A percentile compares a stretch with the other conserved stretches of the same genome.
phyloP scores from a whole-genome alignment of 1,140 invertebrate genomes.

The Brachionus calyciflorus region DNA sequence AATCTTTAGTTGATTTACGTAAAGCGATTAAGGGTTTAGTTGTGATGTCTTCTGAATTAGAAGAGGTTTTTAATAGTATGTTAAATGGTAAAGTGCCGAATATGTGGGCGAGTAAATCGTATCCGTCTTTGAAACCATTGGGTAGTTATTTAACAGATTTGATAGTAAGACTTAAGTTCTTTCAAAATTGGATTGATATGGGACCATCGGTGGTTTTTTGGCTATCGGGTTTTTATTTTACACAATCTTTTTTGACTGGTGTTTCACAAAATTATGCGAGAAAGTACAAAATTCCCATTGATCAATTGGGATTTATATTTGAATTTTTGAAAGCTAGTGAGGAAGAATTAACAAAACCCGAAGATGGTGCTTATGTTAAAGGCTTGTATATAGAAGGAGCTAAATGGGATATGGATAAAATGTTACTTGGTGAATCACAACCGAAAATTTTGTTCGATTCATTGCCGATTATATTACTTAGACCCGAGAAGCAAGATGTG shows the following conservation, averaged over 20 bases:
- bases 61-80: constrained; percentile 79
- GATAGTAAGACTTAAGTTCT: constrained; percentile 52
- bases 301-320: constrained; percentile 60
- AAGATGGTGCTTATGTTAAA: constrained; percentile 57
- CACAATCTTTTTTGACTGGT: constrained; percentile 61
- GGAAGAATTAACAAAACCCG: constrained; percentile 56
- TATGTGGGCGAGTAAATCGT: constrained; percentile 62
- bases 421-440: constrained; percentile 12
- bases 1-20: constrained; percentile 71
- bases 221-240: constrained; percentile 60
- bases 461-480: constrained; percentile 53
- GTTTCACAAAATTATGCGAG: constrained; percentile 62
- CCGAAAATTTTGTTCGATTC: constrained; percentile 54
- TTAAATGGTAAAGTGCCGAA: constrained; percentile 74
- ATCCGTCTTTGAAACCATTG: constrained; percentile 61
- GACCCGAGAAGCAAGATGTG: constrained; percentile 61
- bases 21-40: constrained; percentile 77
- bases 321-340: constrained; percentile 58
- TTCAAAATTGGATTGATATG: not conserved
- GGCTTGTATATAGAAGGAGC: constrained; percentile 91
- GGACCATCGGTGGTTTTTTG: constrained; percentile 53
- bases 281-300: constrained; percentile 62
- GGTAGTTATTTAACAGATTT: constrained; percentile 61
- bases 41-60: constrained; percentile 79
- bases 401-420: constrained; percentile 69